A percentile compares a stretch with the other conserved stretches of the same genome.
These are phyloP conservation scores for Litoditis marina DNA, from an alignment of 2,888 invertebrate genomes.

Conservation along the genomic window DNA sequence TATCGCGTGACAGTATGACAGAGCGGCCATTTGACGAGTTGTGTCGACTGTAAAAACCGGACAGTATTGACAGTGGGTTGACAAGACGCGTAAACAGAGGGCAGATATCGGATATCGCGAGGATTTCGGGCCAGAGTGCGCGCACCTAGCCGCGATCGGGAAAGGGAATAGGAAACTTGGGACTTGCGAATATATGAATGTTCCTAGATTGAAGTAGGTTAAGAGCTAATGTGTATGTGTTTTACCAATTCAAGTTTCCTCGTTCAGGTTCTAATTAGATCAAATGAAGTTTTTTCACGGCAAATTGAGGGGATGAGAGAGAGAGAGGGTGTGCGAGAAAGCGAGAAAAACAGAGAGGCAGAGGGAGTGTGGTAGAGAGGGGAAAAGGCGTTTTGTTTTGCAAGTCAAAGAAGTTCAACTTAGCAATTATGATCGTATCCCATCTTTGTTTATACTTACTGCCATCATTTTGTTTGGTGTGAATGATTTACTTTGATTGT, in stretches of 20 bases:
- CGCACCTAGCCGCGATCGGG: background rate
- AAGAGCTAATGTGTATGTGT: too few relatives aligned
- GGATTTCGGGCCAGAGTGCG: background rate
- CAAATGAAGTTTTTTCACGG: background rate
- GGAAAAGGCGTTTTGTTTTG: background rate
- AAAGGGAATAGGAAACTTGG: background rate
- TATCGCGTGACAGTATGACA: too few relatives aligned
- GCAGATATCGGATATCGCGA: background rate
- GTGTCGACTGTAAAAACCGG: conserved; percentile 1
- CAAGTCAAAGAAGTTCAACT: too few relatives aligned
- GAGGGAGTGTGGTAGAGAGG: background rate
- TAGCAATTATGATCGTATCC: too few relatives aligned
- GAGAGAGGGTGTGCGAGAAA: conserved; percentile 1
- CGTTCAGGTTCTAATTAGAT: background rate
- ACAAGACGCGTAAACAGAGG: conserved; percentile 1
- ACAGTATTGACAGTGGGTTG: conserved; percentile 11
- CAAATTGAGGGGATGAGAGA: background rate
- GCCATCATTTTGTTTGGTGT: too few relatives aligned
- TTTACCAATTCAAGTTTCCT: too few relatives aligned
- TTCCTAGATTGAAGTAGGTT: too few relatives aligned
- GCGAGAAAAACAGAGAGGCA: background rate
- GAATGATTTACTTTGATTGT: too few relatives aligned
- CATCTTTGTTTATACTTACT: too few relatives aligned
- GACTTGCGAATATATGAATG: background rate
- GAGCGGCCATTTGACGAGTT: conserved; percentile 2